Conservation (phyloP, 2,888 invertebrate species). For the Mamestra brassicae region DNA sequence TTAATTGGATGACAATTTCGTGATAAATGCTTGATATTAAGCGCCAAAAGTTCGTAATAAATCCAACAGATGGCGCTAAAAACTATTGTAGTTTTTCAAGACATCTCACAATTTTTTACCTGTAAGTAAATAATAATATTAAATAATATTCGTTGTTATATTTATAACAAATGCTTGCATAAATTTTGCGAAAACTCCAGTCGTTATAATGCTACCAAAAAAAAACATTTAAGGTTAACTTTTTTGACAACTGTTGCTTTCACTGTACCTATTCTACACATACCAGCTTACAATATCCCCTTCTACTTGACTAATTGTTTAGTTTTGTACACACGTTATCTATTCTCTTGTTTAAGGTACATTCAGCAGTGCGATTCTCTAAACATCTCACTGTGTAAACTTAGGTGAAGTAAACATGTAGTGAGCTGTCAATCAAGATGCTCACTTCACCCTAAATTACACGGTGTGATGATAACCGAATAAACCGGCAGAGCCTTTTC, state of each 20-base stretch:
- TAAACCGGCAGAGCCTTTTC: background rate
- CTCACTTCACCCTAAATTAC: no score
- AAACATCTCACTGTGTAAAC: no score
- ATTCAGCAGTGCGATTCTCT: background rate
- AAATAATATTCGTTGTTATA: constrained; percentile 59
- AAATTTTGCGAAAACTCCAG: constrained; percentile 37
- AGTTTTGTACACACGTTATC: constrained; percentile 75
- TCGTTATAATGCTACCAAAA: constrained; percentile 1
- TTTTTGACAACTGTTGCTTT: constrained; percentile 20
- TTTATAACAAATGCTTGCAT: constrained; percentile 73
- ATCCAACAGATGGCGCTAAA: constrained; percentile 34
- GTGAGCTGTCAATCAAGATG: no score
- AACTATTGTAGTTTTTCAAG: constrained; percentile 14
- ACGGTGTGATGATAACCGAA: no score
- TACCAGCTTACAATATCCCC: constrained; percentile 61
- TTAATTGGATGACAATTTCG: constrained; percentile 30
- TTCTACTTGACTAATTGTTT: constrained; percentile 70
- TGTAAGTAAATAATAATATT: constrained; percentile 33
- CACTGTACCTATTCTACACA: constrained; percentile 46
- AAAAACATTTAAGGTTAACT: background rate
- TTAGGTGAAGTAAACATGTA: no score
- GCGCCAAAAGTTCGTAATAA: background rate
- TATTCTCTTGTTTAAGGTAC: constrained; percentile 56
- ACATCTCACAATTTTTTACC: constrained; percentile 16
- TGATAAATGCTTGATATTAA: constrained; percentile 29